These are phyloP conservation scores for Nycticorax nycticorax DNA, from an alignment of 2,113 vertebrate genomes.

Conservation along the genomic window DNA sequence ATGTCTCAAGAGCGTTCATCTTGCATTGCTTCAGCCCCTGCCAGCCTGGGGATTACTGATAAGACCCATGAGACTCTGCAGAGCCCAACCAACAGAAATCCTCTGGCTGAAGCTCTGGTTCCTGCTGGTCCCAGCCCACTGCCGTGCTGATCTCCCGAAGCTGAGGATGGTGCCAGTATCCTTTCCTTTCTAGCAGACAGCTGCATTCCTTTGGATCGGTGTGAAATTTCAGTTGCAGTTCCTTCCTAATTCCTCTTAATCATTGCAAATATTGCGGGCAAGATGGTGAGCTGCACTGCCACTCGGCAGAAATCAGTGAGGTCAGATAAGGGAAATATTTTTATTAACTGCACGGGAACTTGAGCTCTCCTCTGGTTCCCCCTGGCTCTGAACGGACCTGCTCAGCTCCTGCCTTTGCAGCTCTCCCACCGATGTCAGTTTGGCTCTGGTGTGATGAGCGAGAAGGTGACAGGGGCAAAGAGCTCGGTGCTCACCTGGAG, in stretches of 20 bases:
- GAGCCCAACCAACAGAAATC: neutral
- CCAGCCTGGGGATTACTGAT: neutral
- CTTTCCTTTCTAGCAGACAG: neutral
- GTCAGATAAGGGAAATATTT: conserved; percentile 22
- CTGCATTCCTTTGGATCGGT: conserved; percentile 1
- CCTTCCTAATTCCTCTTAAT: conserved; percentile 35
- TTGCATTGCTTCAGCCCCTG: neutral
- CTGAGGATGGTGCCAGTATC: neutral
- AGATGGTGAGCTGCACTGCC: neutral
- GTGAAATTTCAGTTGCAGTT: conserved; percentile 47
- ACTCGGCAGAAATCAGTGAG: neutral
- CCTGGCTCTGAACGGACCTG: neutral
- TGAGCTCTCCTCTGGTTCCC: neutral
- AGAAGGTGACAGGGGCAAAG: neutral
- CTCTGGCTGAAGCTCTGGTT: neutral
- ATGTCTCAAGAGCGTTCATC: neutral
- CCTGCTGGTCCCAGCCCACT: neutral
- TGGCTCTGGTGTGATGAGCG: neutral
- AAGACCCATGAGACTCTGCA: neutral
- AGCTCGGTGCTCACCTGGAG: neutral
- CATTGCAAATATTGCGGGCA: neutral
- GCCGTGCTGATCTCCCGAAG: neutral
- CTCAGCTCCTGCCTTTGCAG: neutral
- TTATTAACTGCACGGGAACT: neutral
- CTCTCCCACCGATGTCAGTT: neutral